Evolutionary conservation across 2,888 invertebrate species (phyloP).

Genomic region (Caenorhabditis sp.): DNA sequence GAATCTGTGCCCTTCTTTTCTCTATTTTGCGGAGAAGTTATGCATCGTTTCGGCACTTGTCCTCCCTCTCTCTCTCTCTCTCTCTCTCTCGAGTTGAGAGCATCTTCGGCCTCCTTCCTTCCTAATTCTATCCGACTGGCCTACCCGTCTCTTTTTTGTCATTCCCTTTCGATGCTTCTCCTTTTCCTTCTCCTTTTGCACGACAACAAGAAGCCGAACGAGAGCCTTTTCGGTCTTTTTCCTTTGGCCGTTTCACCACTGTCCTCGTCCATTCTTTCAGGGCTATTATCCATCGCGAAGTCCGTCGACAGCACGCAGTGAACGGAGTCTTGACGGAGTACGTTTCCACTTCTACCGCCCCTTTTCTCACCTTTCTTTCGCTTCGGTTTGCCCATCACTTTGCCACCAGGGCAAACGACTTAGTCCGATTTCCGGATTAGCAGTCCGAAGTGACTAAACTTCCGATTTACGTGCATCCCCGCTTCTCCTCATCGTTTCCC

Average conservation of each 20-base stretch:
- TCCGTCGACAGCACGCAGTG: constrained; percentile 66
- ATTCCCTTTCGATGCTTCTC: background rate
- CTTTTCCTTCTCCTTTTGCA: background rate
- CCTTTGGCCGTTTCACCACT: constrained; percentile 22
- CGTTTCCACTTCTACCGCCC: constrained; percentile 27
- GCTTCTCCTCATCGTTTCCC: background rate
- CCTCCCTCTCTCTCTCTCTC: constrained; percentile 4
- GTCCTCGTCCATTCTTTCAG: constrained; percentile 60
- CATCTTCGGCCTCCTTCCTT: constrained; percentile 5
- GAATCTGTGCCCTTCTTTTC: background rate
- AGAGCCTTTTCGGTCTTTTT: background rate
- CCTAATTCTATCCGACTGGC: constrained; percentile 32
- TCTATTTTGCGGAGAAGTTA: constrained; percentile 8
- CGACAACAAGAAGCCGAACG: background rate
- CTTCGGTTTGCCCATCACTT: constrained; percentile 6
- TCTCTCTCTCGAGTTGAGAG: constrained; percentile 19
- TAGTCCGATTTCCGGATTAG: constrained; percentile 45
- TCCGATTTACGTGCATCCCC: constrained; percentile 12
- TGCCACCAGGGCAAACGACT: constrained; percentile 10
- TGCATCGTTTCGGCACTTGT: constrained; percentile 17
- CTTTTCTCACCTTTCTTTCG: background rate
- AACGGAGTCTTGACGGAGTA: constrained; percentile 67
- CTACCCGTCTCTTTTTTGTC: constrained; percentile 11
- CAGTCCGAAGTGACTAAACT: constrained; percentile 20
- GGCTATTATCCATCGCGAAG: constrained; percentile 70